Conservation (phyloP, 37 sponge, comb jelly and placozoan species). For the Aphrocallistes beatrix region DNA sequence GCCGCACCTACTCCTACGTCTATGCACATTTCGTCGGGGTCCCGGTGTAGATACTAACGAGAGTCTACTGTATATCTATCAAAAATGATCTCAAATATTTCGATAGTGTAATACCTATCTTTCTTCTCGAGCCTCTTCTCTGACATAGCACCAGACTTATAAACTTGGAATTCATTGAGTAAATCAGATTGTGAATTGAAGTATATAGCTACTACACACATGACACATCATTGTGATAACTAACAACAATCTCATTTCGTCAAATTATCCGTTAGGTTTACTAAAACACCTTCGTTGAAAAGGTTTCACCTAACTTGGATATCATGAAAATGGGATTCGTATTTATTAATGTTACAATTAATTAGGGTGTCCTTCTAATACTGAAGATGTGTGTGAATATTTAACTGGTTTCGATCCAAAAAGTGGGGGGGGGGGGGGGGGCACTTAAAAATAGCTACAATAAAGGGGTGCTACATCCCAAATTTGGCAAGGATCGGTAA, state of each 20-base stretch:
- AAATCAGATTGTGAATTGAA: too few relatives aligned
- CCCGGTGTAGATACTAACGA: background rate
- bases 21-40: background rate
- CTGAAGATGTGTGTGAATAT: background rate
- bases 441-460: too few relatives aligned
- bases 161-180: too few relatives aligned
- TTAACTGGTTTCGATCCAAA: background rate
- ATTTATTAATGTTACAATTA: background rate
- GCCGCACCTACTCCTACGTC: too few relatives aligned
- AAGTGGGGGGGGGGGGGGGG: background rate
- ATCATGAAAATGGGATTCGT: background rate
- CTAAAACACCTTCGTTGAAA: background rate
- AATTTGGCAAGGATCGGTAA: too few relatives aligned
- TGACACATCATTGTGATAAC: background rate
- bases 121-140: too few relatives aligned
- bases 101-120: too few relatives aligned
- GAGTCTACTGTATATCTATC: background rate
- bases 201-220: too few relatives aligned
- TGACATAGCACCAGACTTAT: too few relatives aligned
- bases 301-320: background rate
- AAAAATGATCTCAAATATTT: background rate
- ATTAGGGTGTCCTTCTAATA: background rate
- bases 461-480: too few relatives aligned
- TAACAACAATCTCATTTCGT: background rate
- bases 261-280: background rate